These are phyloP conservation scores for Drosophila aff. DNA, from an alignment of 1,140 invertebrate species.

Conservation along the genomic window DNA sequence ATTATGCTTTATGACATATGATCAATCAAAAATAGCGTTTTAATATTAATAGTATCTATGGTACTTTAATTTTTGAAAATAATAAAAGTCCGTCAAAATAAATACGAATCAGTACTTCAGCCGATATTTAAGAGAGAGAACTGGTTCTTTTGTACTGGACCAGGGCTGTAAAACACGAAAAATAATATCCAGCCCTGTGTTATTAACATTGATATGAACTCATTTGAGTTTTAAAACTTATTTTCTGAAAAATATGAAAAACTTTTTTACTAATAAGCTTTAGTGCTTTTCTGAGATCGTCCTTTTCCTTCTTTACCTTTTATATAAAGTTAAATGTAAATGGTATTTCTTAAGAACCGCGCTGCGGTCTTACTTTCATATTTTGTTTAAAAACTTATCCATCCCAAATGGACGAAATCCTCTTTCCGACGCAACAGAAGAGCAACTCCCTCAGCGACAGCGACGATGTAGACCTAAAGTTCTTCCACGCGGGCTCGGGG, in stretches of 20 bases:
- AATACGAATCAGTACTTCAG: not conserved
- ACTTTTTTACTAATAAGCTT: too few relatives aligned
- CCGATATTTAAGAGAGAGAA: not conserved
- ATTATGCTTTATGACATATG: too few relatives aligned
- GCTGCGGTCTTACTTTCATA: not conserved
- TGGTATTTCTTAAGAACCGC: not conserved
- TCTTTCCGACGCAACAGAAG: conserved; percentile 68
- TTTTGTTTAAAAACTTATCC: conserved; percentile 7
- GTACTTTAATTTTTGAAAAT: too few relatives aligned
- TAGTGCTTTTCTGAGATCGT: too few relatives aligned
- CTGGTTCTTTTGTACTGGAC: not conserved
- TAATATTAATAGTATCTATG: too few relatives aligned
- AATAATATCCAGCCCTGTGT: conserved; percentile 12
- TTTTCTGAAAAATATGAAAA: fast-evolving
- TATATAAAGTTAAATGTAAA: too few relatives aligned
- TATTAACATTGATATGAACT: conserved; percentile 26
- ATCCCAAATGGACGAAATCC: conserved; percentile 73
- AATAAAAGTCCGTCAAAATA: not conserved
- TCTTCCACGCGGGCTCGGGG: conserved; percentile 56
- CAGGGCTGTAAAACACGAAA: conserved; percentile 1
- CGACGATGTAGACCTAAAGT: conserved; percentile 74
- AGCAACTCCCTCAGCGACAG: conserved; percentile 61
- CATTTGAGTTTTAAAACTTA: too few relatives aligned
- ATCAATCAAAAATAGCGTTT: too few relatives aligned
- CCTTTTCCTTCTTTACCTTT: not conserved